These are phyloP conservation scores for Amazona vittata DNA, from an alignment of 2,113 vertebrate species.

Conservation along the genomic window DNA sequence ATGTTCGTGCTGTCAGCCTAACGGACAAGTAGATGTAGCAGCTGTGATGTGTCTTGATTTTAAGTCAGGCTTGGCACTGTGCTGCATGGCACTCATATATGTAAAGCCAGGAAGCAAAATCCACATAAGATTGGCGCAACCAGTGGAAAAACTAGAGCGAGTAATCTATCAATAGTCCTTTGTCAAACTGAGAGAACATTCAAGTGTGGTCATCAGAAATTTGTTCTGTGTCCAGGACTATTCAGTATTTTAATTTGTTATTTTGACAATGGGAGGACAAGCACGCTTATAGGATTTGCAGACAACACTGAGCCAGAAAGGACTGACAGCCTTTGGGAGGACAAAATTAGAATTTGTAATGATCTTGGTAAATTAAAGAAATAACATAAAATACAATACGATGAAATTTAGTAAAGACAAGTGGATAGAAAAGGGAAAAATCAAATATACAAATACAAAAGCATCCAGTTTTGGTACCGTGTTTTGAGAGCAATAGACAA, in stretches of 20 bases:
- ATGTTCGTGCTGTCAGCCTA: not conserved
- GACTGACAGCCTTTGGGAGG: not conserved
- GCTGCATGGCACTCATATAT: not conserved
- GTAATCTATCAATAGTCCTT: constrained; percentile 15
- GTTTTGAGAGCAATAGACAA: not conserved
- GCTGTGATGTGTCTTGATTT: not conserved
- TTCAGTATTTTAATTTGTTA: constrained; percentile 18
- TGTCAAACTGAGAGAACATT: constrained; percentile 17
- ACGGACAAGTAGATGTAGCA: not conserved
- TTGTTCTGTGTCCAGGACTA: not conserved
- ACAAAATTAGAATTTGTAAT: not conserved
- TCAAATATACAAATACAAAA: not conserved
- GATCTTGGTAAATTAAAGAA: not conserved
- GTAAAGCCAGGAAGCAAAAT: not conserved
- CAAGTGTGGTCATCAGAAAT: constrained; percentile 22
- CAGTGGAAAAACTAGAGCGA: not conserved
- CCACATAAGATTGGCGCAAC: not conserved
- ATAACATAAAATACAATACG: not conserved
- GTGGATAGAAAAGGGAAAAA: not conserved
- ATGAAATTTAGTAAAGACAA: not conserved
- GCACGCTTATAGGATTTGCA: not conserved
- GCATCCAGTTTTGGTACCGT: not conserved
- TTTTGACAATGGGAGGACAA: constrained; percentile 27
- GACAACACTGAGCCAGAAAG: not conserved
- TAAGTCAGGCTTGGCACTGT: not conserved